Base-by-base conservation (phyloP, 2,797 vertebrate species). In the Smutsia gigantea region DNA sequence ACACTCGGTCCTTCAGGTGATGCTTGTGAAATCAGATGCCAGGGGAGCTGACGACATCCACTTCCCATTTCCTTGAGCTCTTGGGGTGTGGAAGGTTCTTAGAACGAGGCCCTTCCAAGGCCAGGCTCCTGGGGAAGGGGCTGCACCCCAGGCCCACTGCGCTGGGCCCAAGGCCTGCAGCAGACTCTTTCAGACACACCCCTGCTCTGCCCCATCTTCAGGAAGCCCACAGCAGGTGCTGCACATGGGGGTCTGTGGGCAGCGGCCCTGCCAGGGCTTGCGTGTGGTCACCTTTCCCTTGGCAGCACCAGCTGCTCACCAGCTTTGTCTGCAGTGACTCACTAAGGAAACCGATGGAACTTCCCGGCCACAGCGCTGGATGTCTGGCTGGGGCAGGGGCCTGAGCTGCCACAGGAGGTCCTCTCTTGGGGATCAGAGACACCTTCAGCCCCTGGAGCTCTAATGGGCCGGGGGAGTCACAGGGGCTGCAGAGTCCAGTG, bases 401-500 rank as follows among this genome's bases (percentile, higher is more conserved):
- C 69, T 63, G 21, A 18, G 71, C 4, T 5, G 51, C 51, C 10
- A 23, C 49, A 37, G 12, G 75, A 74, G 31, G 25, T 4, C 42
- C 17, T 31, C 53, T 46, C 23, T 29, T 5, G 37, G 29, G 1
- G 1, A 19, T 23, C 37, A 14, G n/a, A 42, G 12, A 42, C 27
- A 29, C 68, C 55, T 53, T 13, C 2, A 13, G 19, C 27, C 10
- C 53, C 49, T 4, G 61, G 27, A 25, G 46, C 46, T 4, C 34
- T 53, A 27, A 2, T 27, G 12, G 51, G 42, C 51, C 49, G 11
- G 53, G 69, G 55, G 68, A 42, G 21, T 11, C 74, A 13, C 5
- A 0, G 1, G 46, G 31, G 13, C 25, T 14, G 27, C 4, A 49
- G 49, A 66, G 53, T 46, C 39, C 31, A 37, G 46, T 0, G 0